Evolutionary conservation across 2,888 invertebrate genomes (phyloP), one percentile per base, ranked within the genome.

Genomic region (Drosophila nigricruria): DNA sequence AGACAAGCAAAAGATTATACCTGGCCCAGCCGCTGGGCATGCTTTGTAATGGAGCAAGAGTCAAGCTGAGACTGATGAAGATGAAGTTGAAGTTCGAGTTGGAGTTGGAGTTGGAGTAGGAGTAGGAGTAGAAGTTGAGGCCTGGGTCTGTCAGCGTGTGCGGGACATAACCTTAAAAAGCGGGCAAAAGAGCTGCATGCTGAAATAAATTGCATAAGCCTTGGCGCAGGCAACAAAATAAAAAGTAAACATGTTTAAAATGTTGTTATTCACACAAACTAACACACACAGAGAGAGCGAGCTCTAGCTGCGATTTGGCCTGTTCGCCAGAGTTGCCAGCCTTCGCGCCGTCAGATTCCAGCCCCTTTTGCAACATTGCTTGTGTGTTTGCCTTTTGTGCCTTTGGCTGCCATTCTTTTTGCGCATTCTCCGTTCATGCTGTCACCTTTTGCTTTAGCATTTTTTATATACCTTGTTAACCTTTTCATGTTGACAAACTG

Each of bases 191-290:
- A 57, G 16, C 12, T 43, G 59, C 65, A 71, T 75, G 79, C 68
- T 78, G 73, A 84, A 88, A 84, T 86, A 86, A 86, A 86, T 86
- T 86, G 86, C 88, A 86, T 84, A 85, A 86, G 78, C 79, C 80
- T 70, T 70, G 60, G 67, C 68, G 67, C 57, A 49, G 66, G 65
- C 56, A 79, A 56, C 71, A 81, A 80, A 82, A 75, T 70, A 84
- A 84, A 84, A 89, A 74, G 89, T 77, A 84, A 86, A 89, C 82
- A 89, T 87, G 80, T 81, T 86, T 87, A 87, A 89, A 88, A 87
- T 84, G 85, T 84, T 86, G 89, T 85, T 88, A 81, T 84, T 89
- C 82, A 83, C 81, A 79, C 84, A 83, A 64, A 81, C 42, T 56
- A 34, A 53, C 30, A 73, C 16, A 49, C 30, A 56, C 52, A 72